phyloP scores from a whole-genome alignment of 2,113 vertebrate genomes.

The Tretioscincus oriximinensis region DNA sequence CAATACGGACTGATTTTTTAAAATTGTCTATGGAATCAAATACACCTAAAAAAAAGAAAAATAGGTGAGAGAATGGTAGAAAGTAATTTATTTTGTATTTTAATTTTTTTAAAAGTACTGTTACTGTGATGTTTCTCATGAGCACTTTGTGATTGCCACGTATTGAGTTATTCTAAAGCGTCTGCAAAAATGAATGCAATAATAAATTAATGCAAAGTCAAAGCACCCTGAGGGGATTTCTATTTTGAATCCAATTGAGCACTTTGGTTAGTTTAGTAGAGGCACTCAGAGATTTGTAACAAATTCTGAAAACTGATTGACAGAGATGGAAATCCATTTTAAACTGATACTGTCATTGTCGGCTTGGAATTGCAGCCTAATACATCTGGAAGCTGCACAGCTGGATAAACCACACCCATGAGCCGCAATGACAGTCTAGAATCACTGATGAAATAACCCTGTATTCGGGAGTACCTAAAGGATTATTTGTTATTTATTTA shows the following conservation, averaged over 20 bases:
- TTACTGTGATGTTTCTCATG: slow-evolving; percentile 25
- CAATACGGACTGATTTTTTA: neutral
- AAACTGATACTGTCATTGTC: slow-evolving; percentile 3
- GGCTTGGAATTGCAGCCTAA: no score
- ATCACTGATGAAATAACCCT: no score
- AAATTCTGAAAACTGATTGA: slow-evolving; percentile 33
- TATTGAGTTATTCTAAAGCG: slow-evolving; percentile 54
- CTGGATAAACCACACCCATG: no score
- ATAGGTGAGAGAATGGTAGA: neutral
- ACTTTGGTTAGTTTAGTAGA: slow-evolving; percentile 53
- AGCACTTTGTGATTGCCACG: slow-evolving; percentile 17
- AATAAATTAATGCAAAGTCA: slow-evolving; percentile 49
- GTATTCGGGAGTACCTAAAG: no score
- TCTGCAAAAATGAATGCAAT: slow-evolving; percentile 47
- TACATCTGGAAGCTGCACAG: no score
- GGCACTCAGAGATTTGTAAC: slow-evolving; percentile 30
- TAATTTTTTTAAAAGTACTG: slow-evolving; percentile 22
- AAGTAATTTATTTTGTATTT: slow-evolving; percentile 8
- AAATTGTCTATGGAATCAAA: neutral
- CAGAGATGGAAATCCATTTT: slow-evolving; percentile 31
- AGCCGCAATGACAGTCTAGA: no score
- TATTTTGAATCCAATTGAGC: slow-evolving; percentile 41
- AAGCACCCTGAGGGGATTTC: slow-evolving; percentile 52
- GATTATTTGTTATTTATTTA: no score
- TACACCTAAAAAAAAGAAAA: slow-evolving; percentile 3